A percentile compares a stretch with the other conserved stretches of the same genome.
phyloP scores from a whole-genome alignment of 2,113 vertebrate genomes.

The Brachyhypopomus occidentalis region DNA sequence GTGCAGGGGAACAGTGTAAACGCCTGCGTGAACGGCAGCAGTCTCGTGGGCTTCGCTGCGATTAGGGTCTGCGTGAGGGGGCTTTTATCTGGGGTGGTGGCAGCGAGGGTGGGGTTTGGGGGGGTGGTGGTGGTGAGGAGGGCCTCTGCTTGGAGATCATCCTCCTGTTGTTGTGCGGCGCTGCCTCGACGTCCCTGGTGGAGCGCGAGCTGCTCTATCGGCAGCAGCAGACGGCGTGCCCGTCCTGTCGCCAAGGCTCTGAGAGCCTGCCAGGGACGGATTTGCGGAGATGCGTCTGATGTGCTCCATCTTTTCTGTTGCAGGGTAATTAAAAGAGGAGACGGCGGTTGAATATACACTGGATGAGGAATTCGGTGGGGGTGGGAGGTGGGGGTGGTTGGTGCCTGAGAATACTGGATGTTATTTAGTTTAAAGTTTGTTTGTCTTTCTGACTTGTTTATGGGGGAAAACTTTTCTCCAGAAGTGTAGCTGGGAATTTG shows the following conservation, averaged over 20 bases:
- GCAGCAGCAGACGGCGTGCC: slow-evolving; percentile 69
- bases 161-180: slow-evolving; percentile 74
- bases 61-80: slow-evolving; percentile 57
- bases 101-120: background rate
- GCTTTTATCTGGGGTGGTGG: slow-evolving; percentile 69
- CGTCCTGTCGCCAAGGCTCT: slow-evolving; percentile 60
- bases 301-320: slow-evolving; percentile 74
- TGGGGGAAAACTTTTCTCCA: slow-evolving; percentile 28
- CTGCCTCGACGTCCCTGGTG: slow-evolving; percentile 71
- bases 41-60: slow-evolving; percentile 12
- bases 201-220: slow-evolving; percentile 73
- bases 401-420: slow-evolving; percentile 67
- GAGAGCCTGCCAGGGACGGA: slow-evolving; percentile 76
- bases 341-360: slow-evolving; percentile 72
- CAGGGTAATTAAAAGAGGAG: slow-evolving; percentile 80
- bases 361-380: slow-evolving; percentile 55
- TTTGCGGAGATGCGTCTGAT: slow-evolving; percentile 77
- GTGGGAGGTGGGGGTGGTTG: slow-evolving; percentile 48
- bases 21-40: slow-evolving; percentile 19
- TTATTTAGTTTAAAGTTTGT: slow-evolving; percentile 71
- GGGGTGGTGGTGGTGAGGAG: slow-evolving; percentile 62
- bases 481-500: slow-evolving; percentile 15
- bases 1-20: slow-evolving; percentile 60
- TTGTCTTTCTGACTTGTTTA: slow-evolving; percentile 13
- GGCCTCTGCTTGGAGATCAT: slow-evolving; percentile 72